Evolutionary conservation across 1,140 invertebrate genomes (phyloP), one percentile per base, ranked within the genome.

Genomic region (Hylaeus anthracinus): DNA sequence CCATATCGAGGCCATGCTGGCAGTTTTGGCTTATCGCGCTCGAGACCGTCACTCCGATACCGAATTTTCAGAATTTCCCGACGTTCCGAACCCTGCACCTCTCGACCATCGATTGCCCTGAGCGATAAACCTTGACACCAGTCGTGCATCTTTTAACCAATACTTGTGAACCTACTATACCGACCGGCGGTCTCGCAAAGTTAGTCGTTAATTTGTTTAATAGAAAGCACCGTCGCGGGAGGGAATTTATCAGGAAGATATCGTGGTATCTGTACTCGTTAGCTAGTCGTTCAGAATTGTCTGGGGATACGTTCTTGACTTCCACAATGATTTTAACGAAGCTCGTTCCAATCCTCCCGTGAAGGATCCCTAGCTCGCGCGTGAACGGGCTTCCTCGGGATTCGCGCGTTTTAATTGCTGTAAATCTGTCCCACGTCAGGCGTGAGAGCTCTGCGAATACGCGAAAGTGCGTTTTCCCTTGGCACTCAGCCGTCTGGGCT

Each of bases 361-460:
- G 41, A 53, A 58, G 43, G 53, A 69, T 60, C 53, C 37, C 26
- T 55, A 12, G 8, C 12, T 39, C 1, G 26, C 69, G 53, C 39
- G 48, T 37, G 15, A 43, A 71, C 74, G 45, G 15, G 45, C 3
- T 60, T 77, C 39, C 65, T 12, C 15, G 15, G 37, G 66, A 70
- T 70, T 58, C 66, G 55, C 14, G 48, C 66, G 74, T 77, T 77
- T 77, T 77, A 77, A 77, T 77, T 77, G 66, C 66, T 56, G 66
- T 56, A 70, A 77, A 77, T 70, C 65, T 77, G 66, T 77, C 74
- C 66, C 55, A 60, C 74, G 74, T 60, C 55, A 43, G 41, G 26
- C 37, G 65, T 58, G 41, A 58, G 65, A 45, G 73, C 15, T 41
- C 26, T 5, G 14, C n/a, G 65, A 77, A 70, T 60, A 70, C 74